Conservation (phyloP, 2,888 invertebrate species). For the Hemistola chrysoprasaria region DNA sequence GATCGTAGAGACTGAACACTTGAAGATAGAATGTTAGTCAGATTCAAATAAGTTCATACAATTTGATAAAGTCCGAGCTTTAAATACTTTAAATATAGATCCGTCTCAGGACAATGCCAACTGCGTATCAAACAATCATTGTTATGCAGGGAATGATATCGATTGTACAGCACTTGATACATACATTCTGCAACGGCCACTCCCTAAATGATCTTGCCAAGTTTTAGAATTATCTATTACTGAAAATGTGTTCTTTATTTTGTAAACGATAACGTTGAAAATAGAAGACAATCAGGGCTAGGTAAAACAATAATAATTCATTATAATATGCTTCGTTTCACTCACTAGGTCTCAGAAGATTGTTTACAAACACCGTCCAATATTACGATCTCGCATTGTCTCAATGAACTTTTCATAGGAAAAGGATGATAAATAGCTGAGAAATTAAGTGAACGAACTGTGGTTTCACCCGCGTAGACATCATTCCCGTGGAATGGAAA, state of each 20-base stretch:
- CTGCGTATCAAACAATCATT: constrained; percentile 17
- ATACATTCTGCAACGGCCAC: constrained; percentile 24
- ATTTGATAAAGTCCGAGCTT: no score
- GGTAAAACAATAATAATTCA: constrained; percentile 9
- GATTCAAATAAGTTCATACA: no score
- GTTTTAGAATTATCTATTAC: constrained; percentile 1
- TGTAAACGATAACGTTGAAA: constrained; percentile 12
- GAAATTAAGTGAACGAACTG: no score
- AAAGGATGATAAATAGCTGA: no score
- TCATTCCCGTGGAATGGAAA: no score
- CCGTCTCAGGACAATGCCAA: constrained; percentile 18
- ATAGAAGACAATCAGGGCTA: constrained; percentile 1
- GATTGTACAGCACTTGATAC: constrained; percentile 8
- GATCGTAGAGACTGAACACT: no score
- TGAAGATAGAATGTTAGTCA: no score
- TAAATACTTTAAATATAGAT: no score
- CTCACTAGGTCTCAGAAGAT: constrained; percentile 14
- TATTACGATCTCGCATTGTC: constrained; percentile 14
- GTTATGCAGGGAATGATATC: constrained; percentile 1
- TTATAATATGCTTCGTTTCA: constrained; percentile 8
- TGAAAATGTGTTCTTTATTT: no score
- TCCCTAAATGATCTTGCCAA: constrained; percentile 29
- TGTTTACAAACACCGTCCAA: constrained; percentile 19
- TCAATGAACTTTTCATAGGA: constrained; percentile 15
- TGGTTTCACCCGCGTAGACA: no score